Base-by-base conservation (phyloP, 2,888 invertebrate species). In the Eucera pruinosa region DNA sequence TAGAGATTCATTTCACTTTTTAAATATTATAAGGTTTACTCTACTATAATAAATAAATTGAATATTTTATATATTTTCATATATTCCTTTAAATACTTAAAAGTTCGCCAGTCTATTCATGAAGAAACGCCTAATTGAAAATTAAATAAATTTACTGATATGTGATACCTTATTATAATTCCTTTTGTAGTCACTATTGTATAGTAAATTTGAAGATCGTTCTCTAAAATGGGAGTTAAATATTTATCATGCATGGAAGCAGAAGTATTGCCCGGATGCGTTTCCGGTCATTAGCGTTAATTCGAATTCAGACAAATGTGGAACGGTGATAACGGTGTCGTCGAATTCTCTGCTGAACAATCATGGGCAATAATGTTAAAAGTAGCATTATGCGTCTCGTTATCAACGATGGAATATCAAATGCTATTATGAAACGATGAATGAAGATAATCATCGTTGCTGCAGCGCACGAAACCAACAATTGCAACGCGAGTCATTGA, bases 201-300 rank as follows among this genome's bases (percentile, higher is more conserved):
- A n/a, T n/a, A n/a, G n/a, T n/a, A n/a, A 36, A 9, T 11, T 36
- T 36, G 36, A 11, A 11, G 36, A 36, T 39, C 23, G 15, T 25
- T 11, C n/a, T n/a, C 6, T n/a, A 27, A 36, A 57, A 30, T 6
- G 13, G 27, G 15, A 43, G 20, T 1, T n/a, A 52, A 5, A 23
- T 33, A 39, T 13, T 65, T 52, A 47, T 70, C 25, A 70, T 65
- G 48, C 41, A 18, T 27, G 43, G 52, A 54, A 66, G 76, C 54
- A 54, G n/a, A 78, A 11, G n/a, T 33, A 52, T 54, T 39, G 39
- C 57, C 83, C 83, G 83, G 83, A 81, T 65, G 69, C 47, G 72
- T 69, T 83, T 83, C 83, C 83, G 62, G 78, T 65, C 62, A 41
- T 54, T 69, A 58, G 41, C 55, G 65, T 73, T 73, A 48, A 67